phyloP scores from a whole-genome alignment of 2,113 vertebrate genomes.

The Onychostruthus taczanowskii region DNA sequence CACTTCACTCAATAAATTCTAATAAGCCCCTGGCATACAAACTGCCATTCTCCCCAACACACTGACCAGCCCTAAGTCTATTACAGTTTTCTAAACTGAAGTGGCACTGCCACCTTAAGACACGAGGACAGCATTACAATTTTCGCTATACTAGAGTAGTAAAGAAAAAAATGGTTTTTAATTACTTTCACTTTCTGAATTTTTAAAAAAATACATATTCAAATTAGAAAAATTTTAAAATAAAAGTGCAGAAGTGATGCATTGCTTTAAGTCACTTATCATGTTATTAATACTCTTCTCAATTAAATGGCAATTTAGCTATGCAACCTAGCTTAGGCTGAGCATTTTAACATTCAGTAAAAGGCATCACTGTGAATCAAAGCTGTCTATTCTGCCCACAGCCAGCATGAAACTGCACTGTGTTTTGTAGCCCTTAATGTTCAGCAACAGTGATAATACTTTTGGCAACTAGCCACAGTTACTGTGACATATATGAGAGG shows the following conservation, averaged over 20 bases:
- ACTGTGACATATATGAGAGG: neutral
- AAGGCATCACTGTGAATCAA: neutral
- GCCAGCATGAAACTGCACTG: neutral
- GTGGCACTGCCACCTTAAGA: constrained; percentile 55
- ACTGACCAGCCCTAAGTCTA: neutral
- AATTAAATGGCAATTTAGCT: neutral
- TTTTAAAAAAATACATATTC: neutral
- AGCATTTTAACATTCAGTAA: neutral
- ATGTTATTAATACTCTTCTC: neutral
- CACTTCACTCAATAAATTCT: neutral
- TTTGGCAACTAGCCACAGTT: neutral
- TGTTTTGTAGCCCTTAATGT: neutral
- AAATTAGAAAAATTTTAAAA: neutral
- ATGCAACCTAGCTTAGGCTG: neutral
- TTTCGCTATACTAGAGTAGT: neutral
- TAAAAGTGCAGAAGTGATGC: neutral
- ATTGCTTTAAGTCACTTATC: neutral
- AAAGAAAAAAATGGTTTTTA: neutral
- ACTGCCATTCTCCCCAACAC: neutral
- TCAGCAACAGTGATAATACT: neutral
- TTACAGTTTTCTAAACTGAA: neutral
- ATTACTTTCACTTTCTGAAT: neutral
- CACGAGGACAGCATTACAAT: constrained; percentile 13
- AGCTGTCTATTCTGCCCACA: neutral
- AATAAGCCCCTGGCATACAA: neutral